Percentiles rank a stretch among this genome's conserved stretches.
Evolutionary conservation across 2,797 vertebrate species (phyloP).

Genomic region (Sylvia borin): DNA sequence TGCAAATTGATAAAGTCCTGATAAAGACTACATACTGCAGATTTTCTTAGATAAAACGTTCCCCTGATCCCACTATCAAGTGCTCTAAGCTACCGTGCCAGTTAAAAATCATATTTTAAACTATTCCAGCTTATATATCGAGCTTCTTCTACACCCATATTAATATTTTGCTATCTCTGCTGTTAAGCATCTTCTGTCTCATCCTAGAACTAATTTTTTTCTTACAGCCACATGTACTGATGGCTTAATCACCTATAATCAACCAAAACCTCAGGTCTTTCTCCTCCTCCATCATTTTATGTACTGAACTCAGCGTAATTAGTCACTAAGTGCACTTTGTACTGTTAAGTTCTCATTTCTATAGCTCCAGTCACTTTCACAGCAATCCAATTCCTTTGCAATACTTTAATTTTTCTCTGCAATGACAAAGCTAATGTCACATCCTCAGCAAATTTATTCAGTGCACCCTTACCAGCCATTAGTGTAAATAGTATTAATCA

Average conservation of each 20-base stretch:
- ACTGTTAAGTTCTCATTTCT: conserved; percentile 23
- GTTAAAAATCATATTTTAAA: not conserved
- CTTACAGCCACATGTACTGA: not conserved
- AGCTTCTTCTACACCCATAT: not conserved
- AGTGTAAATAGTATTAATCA: not conserved
- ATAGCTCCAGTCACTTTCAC: conserved; percentile 4
- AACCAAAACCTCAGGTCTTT: conserved; percentile 18
- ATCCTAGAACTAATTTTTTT: not conserved
- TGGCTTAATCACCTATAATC: conserved; percentile 17
- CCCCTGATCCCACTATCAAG: not conserved
- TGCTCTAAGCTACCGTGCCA: not conserved
- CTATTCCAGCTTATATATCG: not conserved
- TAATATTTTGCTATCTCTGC: not conserved
- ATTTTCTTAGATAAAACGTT: not conserved
- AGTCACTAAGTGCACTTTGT: conserved; percentile 41
- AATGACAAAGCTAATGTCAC: conserved; percentile 13
- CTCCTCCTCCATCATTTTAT: conserved; percentile 28
- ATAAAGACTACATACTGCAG: not conserved
- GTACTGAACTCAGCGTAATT: conserved; percentile 30
- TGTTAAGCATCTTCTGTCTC: not conserved
- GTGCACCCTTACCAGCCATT: not conserved
- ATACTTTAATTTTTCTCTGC: not conserved
- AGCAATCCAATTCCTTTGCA: not conserved
- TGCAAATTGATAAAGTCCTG: not conserved
- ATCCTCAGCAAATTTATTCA: conserved; percentile 15